Base-by-base conservation (phyloP, 2,888 invertebrate species). In the Ormia ochracea region DNA sequence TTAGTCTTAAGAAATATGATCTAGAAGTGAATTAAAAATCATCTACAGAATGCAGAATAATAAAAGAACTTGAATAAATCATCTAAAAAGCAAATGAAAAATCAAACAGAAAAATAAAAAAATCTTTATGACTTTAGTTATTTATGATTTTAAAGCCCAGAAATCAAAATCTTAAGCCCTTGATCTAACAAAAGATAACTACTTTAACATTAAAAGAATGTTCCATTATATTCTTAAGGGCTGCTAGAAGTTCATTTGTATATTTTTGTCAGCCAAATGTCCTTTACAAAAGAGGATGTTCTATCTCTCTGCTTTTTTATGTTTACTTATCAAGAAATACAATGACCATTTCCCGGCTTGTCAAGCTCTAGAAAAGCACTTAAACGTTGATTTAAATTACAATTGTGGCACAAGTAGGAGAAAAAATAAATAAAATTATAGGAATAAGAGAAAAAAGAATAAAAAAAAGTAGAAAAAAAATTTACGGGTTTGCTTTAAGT, bases 381-480 rank as follows among this genome's bases (percentile, higher is more conserved):
- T 81, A 54, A 78, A 70, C 19, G 50, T 66, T 56, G 77, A 74
- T 65, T 73, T 63, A 76, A 82, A 77, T 77, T 77, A 74, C 78
- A 78, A 78, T 81, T 78, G 79, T 76, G 23, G 26, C 19, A 21
- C 4, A 3, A 4, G 9, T 23, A 33, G 1, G 10, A 21, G 3
- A 5, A 33, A 4, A 28, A 61, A 43, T 9, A 31, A 65, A 38
- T 4, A 17, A 31, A 52, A 61, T 3, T n/a, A n/a, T n/a, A n/a
- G n/a, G n/a, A 48, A 69, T 36, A n/a, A 36, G 38, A 43, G 14
- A 43, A 12, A 21, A 41, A 38, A 69, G 48, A 45, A 19, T 9
- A 23, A 48, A 48, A 48, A 36, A 21, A 21, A 3, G 0, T 10
- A 33, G 33, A 5, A 21, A 21, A 48, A 17, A 65, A 9, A 52